These are phyloP conservation scores for Serripes groenlandicus DNA, from an alignment of 2,888 invertebrate species.

Conservation along the genomic window DNA sequence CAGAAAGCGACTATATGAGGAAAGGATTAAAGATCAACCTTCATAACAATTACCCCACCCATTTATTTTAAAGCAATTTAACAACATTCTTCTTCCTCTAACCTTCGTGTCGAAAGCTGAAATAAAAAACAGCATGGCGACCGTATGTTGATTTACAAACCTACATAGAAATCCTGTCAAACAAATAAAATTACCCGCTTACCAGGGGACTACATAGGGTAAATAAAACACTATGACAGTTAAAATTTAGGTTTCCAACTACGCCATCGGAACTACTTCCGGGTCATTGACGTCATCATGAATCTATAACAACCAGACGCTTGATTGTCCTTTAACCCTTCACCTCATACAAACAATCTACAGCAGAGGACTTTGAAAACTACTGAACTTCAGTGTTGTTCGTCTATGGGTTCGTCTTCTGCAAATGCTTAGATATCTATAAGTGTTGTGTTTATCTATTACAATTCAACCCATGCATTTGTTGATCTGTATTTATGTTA, in stretches of 20 bases:
- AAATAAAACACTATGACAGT: neutral
- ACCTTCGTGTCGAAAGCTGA: neutral
- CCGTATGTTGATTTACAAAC: neutral
- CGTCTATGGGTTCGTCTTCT: too few species aligned
- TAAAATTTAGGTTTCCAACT: slow-evolving; percentile 38
- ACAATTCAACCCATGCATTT: too few species aligned
- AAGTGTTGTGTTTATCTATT: too few species aligned
- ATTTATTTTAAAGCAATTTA: neutral
- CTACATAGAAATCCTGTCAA: too few species aligned
- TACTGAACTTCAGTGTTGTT: too few species aligned
- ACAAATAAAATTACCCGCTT: too few species aligned
- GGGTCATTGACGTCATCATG: slow-evolving; percentile 8
- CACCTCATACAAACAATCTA: too few species aligned
- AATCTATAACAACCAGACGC: slow-evolving; percentile 18
- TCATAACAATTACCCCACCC: neutral
- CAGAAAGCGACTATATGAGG: too few species aligned
- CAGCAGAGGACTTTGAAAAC: too few species aligned
- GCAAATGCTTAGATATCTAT: too few species aligned
- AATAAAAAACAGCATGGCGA: neutral
- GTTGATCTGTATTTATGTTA: too few species aligned
- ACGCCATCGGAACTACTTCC: slow-evolving; percentile 25
- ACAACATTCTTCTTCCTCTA: neutral
- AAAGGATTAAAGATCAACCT: neutral
- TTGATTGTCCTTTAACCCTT: neutral
- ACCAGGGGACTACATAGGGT: too few species aligned